These are phyloP conservation scores for Tinea trinotella DNA, from an alignment of 2,888 invertebrate species.

Conservation along the genomic window DNA sequence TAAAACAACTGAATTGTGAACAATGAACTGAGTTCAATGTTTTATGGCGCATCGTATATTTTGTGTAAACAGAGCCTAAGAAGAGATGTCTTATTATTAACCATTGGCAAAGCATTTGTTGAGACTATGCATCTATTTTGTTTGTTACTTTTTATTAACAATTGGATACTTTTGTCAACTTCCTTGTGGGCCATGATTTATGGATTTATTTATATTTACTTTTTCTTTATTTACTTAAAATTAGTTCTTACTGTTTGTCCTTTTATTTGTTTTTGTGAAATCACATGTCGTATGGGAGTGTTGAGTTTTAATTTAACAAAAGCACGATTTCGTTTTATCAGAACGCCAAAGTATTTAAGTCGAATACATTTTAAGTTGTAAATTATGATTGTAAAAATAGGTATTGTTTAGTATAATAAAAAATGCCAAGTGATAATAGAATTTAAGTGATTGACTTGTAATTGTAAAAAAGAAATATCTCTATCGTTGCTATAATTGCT, in stretches of 20 bases:
- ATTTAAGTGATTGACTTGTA: constrained; percentile 48
- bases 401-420: constrained; percentile 19
- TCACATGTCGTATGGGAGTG: not conserved
- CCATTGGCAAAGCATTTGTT: constrained; percentile 37
- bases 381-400: not conserved
- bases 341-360: constrained; percentile 17
- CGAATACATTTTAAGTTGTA: constrained; percentile 1
- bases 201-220: constrained; percentile 25
- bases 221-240: not conserved
- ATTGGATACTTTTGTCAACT: constrained; percentile 26
- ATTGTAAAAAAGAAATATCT: constrained; percentile 9
- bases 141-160: constrained; percentile 27
- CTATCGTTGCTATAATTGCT: constrained; percentile 9
- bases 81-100: constrained; percentile 29
- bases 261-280: too few relatives aligned
- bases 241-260: not conserved
- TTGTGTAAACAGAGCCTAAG: constrained; percentile 36
- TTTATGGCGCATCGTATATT: constrained; percentile 49
- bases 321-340: not conserved
- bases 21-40: constrained; percentile 31
- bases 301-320: not conserved
- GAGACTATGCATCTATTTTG: constrained; percentile 34
- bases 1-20: constrained; percentile 4
- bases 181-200: constrained; percentile 56
- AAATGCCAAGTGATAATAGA: constrained; percentile 69